These are phyloP conservation scores for Cacatua alba DNA, from an alignment of 2,113 vertebrate genomes.

Conservation along the genomic window DNA sequence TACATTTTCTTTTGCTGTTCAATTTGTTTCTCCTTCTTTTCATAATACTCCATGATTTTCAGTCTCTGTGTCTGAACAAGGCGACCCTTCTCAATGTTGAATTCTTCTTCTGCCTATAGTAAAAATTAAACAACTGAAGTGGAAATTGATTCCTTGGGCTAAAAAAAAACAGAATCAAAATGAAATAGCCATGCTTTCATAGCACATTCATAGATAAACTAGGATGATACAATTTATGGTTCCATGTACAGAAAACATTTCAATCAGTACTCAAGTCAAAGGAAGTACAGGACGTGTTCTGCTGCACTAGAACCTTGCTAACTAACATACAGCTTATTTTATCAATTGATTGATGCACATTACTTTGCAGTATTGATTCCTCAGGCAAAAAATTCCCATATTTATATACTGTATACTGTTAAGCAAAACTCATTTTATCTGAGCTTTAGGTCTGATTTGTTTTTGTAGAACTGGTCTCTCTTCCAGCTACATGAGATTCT, in stretches of 20 bases:
- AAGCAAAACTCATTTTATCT: not conserved
- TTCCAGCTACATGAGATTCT: not conserved
- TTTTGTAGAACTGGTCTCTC: not conserved
- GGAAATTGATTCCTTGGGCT: conserved; percentile 22
- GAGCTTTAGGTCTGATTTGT: not conserved
- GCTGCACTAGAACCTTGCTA: not conserved
- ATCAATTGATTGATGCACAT: not conserved
- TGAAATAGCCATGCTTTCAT: conserved; percentile 3
- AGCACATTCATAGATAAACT: not conserved
- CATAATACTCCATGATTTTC: conserved; percentile 99
- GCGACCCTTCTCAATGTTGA: conserved; percentile 98
- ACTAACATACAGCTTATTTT: not conserved
- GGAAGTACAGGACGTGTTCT: not conserved
- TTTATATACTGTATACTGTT: not conserved
- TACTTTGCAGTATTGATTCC: not conserved
- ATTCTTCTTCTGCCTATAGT: conserved; percentile 95
- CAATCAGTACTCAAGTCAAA: not conserved
- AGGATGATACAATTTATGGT: not conserved
- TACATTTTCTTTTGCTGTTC: conserved; percentile 99
- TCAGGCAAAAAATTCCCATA: not conserved
- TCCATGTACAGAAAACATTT: not conserved
- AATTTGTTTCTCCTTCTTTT: conserved; percentile 99
- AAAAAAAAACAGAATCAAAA: conserved; percentile 45
- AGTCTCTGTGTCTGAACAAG: conserved; percentile 97
- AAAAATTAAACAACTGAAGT: conserved; percentile 48